Evolutionary conservation across 2,888 invertebrate genomes (phyloP).

Genomic region (Xestia sexstrigata): DNA sequence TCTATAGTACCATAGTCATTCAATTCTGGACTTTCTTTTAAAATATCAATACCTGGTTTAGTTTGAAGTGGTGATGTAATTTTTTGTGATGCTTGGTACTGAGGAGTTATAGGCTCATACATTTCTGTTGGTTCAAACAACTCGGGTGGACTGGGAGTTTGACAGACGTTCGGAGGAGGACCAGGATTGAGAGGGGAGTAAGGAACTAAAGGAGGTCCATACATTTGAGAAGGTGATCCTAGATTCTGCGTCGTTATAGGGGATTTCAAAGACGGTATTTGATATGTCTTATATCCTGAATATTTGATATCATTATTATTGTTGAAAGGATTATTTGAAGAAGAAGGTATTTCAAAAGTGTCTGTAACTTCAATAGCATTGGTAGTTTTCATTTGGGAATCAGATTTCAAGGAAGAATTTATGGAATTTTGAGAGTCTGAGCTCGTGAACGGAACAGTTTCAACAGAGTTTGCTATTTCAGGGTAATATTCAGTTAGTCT

Average conservation of each 20-base stretch:
- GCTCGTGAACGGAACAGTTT: neutral
- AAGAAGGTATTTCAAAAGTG: neutral
- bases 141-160: neutral
- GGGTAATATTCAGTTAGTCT: neutral
- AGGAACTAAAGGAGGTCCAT: neutral
- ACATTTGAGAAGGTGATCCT: neutral
- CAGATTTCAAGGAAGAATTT: neutral
- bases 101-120: neutral
- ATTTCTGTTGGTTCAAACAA: neutral
- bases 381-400: neutral
- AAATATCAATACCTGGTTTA: neutral
- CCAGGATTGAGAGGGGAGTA: neutral
- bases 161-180: neutral
- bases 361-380: neutral
- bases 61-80: neutral
- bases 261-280: slow-evolving; percentile 1
- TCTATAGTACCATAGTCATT: neutral
- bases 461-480: neutral
- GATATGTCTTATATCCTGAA: slow-evolving; percentile 48
- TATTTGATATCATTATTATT: slow-evolving; percentile 28
- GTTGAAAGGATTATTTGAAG: neutral
- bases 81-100: neutral
- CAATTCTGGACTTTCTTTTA: neutral
- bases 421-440: neutral
- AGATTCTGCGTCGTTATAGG: neutral